Evolutionary conservation across 2,797 vertebrate genomes (phyloP).

Genomic region (Champsocephalus esox): DNA sequence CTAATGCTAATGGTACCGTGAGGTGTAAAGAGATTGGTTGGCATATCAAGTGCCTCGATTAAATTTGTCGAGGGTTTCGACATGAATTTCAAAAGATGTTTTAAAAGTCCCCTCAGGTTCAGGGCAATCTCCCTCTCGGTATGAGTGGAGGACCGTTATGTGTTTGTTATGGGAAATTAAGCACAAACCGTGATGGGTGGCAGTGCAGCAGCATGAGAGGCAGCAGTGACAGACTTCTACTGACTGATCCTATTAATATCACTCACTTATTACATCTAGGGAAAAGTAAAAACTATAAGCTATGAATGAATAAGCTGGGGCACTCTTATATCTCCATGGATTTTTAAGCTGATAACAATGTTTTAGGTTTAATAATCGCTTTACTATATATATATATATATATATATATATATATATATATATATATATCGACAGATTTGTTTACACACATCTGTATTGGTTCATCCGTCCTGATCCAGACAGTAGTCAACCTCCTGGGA

Average conservation of each 20-base stretch:
- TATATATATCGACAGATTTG: too few species aligned
- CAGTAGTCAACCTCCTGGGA: background rate
- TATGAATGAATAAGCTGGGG: background rate
- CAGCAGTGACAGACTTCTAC: constrained; percentile 33
- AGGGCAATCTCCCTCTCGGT: background rate
- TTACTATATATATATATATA: too few species aligned
- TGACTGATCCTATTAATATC: constrained; percentile 35
- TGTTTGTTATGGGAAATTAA: constrained; percentile 48
- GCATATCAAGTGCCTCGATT: constrained; percentile 26
- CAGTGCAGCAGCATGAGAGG: constrained; percentile 31
- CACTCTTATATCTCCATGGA: background rate
- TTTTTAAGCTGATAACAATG: background rate
- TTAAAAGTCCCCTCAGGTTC: constrained; percentile 25
- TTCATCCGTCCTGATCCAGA: background rate
- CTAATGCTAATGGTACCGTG: constrained; percentile 10
- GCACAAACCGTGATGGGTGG: constrained; percentile 22
- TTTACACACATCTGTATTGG: too few species aligned
- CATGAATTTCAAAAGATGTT: constrained; percentile 37
- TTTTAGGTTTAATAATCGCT: background rate
- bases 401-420: too few species aligned
- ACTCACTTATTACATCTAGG: constrained; percentile 19
- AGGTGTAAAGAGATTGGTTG: background rate
- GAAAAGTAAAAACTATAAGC: background rate
- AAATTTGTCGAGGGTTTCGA: constrained; percentile 25
- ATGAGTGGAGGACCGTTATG: constrained; percentile 7